Evolutionary conservation across 1,140 invertebrate species (phyloP).

Genomic region (Drosophila malerkotliana): DNA sequence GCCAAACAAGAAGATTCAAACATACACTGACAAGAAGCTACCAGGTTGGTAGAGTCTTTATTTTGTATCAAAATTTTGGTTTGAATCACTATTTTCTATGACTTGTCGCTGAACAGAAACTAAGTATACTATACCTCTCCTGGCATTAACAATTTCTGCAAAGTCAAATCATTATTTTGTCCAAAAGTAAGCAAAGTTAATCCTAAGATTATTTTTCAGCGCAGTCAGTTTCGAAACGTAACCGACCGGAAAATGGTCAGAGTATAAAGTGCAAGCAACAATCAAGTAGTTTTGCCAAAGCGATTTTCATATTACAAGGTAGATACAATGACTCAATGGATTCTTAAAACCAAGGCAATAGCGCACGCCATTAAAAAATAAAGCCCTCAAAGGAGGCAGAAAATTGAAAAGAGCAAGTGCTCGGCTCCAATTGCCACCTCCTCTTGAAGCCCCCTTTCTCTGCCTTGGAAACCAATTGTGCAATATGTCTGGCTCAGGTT

Average conservation of each 20-base stretch:
- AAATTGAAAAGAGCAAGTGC: constrained; percentile 53
- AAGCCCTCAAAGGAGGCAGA: constrained; percentile 30
- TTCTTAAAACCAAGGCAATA: constrained; percentile 37
- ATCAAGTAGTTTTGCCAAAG: constrained; percentile 44
- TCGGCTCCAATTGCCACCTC: constrained; percentile 1
- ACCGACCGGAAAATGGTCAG: background rate
- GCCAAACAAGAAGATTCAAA: constrained; percentile 16
- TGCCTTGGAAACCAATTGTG: constrained; percentile 8
- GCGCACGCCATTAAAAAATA: constrained; percentile 50
- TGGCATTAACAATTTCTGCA: no score
- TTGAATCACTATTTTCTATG: background rate
- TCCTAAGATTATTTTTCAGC: background rate
- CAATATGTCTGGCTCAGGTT: constrained; percentile 28
- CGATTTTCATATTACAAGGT: constrained; percentile 30
- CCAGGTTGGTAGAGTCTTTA: background rate
- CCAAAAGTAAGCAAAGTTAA: background rate
- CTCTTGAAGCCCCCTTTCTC: no score
- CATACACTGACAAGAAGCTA: constrained; percentile 7
- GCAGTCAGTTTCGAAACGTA: background rate
- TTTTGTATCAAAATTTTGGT: no score
- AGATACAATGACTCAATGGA: constrained; percentile 54
- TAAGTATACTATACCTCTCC: no score
- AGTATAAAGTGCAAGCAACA: constrained; percentile 24
- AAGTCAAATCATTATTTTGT: no score
- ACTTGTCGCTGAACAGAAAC: no score